Conservation (phyloP, 2,113 vertebrate species). For the Brienomyrus brachyistius region DNA sequence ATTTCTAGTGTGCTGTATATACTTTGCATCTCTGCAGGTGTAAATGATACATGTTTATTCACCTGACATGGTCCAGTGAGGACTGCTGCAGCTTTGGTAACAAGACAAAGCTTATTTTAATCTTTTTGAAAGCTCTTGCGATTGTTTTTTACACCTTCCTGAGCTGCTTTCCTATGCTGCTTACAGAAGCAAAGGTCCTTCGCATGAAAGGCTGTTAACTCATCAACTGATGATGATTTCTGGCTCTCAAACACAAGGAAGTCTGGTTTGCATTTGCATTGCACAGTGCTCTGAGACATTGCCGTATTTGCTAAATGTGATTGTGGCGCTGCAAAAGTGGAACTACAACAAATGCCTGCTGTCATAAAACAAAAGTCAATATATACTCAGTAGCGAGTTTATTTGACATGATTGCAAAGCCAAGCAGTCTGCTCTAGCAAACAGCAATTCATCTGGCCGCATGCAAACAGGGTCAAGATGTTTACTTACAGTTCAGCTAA, state of each 20-base stretch:
- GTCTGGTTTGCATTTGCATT: too few species aligned
- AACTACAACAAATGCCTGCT: background rate
- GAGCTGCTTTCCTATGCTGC: background rate
- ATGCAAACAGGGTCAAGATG: background rate
- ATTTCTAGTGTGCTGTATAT: too few species aligned
- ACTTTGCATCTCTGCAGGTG: background rate
- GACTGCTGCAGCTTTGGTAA: background rate
- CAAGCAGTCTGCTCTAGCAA: background rate
- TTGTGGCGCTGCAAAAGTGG: background rate
- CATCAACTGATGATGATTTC: background rate
- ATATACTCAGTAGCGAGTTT: background rate
- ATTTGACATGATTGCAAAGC: background rate
- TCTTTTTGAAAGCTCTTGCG: background rate
- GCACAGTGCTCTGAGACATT: too few species aligned
- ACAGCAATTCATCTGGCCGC: background rate
- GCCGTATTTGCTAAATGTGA: background rate
- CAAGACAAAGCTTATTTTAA: background rate
- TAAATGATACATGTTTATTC: background rate
- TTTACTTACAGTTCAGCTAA: background rate
- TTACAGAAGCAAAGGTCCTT: background rate
- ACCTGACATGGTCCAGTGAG: too few species aligned
- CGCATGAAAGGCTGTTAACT: background rate
- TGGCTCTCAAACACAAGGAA: background rate
- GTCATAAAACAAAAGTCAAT: background rate
- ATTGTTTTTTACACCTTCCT: background rate